A percentile compares a stretch with the other conserved stretches of the same genome.
Evolutionary conservation across 2,113 vertebrate species (phyloP).

Genomic region (Phasianus colchicus): DNA sequence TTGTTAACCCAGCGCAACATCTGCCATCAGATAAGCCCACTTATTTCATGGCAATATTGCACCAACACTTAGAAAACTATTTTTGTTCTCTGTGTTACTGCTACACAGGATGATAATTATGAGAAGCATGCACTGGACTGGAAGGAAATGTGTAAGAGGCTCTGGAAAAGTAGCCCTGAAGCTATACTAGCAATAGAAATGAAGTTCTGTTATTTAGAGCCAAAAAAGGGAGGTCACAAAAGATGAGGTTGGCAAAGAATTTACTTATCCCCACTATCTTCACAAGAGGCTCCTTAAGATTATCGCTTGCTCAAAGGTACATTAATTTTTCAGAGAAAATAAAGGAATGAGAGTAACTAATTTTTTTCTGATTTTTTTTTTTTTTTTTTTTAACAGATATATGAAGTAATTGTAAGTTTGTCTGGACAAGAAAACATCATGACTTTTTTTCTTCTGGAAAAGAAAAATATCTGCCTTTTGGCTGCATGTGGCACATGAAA

Average conservation of each 20-base stretch:
- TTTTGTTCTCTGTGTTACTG: neutral
- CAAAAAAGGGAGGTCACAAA: constrained; percentile 8
- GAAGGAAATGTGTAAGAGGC: neutral
- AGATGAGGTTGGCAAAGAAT: neutral
- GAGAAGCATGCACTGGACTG: neutral
- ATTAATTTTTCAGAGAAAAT: constrained; percentile 11
- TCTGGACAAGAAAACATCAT: neutral
- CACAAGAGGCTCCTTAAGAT: neutral
- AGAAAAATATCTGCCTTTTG: neutral
- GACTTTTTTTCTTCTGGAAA: neutral
- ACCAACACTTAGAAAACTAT: neutral
- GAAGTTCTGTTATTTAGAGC: constrained; percentile 14
- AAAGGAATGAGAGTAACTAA: neutral
- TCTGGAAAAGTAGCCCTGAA: constrained; percentile 18
- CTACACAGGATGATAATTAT: neutral
- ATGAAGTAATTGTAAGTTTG: neutral
- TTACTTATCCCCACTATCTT: neutral
- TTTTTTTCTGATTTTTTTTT: neutral
- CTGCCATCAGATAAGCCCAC: neutral
- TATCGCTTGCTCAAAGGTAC: neutral
- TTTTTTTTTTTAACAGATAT: neutral
- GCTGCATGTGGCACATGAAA: neutral
- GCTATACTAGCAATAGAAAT: neutral
- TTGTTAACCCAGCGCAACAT: neutral
- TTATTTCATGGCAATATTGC: neutral